Evolutionary conservation across 2,888 invertebrate genomes (phyloP), one percentile per base, ranked within the genome.

Genomic region (Drosophila antonietae): DNA sequence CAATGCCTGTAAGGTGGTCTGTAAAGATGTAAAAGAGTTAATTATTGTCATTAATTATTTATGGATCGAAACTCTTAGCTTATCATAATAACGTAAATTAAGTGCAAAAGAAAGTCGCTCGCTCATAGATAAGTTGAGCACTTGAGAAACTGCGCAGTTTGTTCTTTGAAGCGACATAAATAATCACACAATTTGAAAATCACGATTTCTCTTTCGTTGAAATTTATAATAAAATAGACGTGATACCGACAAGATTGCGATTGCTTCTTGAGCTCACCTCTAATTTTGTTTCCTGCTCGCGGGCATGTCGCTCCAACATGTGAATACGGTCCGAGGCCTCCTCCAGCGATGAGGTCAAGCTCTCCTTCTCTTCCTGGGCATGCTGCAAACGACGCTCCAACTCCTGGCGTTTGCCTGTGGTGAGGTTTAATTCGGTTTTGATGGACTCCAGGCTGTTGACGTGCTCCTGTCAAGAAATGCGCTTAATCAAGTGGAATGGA

Each of bases 311-410:
- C 92, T 98, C 98, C 83, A 98, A 94, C 84, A 97, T 95, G 83
- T 96, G 93, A 86, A 98, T 97, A 91, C 97, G 95, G 93, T 98
- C 98, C 62, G 97, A 96, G 44, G 98, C 96, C 92, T 98, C 98
- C 76, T 98, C 98, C 66, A 98, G 94, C 69, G 97, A 96, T 58
- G 95, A 95, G 58, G 95, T 94, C 60, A 98, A 93, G 73, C 95
- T 95, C 73, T 98, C 97, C 81, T 97, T 95, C 92, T 98, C 98
- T 69, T 95, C 95, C 18, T 96, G 94, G 9, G 97, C 94, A 74
- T 95, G 93, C 73, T 96, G 95, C 74, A 98, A 94, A 86, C 97
- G 94, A 91, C 96, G 94, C 92, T 98, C 98, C 83, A 98, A 93
- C 82, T 98, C 98, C 62, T 95, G 94, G 89, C 96, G 96, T 92